These are phyloP conservation scores for Spermophilus dauricus DNA, from an alignment of 2,113 vertebrate genomes.

Conservation along the genomic window DNA sequence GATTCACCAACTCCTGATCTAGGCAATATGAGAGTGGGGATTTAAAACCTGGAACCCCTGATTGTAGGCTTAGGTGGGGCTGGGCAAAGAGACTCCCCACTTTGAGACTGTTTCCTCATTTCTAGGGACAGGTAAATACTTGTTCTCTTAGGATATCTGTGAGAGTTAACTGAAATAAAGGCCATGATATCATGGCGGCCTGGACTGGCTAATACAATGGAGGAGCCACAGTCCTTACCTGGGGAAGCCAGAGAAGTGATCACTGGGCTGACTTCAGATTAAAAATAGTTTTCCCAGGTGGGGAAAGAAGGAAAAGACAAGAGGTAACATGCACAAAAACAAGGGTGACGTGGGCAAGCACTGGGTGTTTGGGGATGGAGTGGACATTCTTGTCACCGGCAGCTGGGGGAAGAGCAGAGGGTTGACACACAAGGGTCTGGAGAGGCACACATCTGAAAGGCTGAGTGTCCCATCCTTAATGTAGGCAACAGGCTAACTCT, in stretches of 20 bases:
- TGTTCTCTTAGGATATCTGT: background rate
- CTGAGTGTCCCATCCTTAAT: background rate
- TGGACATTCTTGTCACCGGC: background rate
- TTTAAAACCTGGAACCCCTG: background rate
- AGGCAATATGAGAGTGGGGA: background rate
- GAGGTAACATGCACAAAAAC: background rate
- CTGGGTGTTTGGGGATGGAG: background rate
- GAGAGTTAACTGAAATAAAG: background rate
- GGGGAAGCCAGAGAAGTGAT: background rate
- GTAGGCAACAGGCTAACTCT: background rate
- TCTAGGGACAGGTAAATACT: background rate
- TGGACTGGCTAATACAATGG: background rate
- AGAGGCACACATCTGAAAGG: background rate
- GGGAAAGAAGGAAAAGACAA: background rate
- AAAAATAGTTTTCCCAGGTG: background rate
- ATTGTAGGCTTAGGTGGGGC: background rate
- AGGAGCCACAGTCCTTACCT: background rate
- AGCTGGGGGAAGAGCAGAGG: background rate
- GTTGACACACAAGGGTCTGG: background rate
- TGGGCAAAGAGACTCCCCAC: background rate
- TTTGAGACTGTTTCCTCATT: background rate
- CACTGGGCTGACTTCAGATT: background rate
- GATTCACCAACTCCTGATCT: background rate
- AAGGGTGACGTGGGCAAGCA: accelerated
- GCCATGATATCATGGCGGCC: background rate